Conservation (phyloP, 2,113 vertebrate species). For the Ifrita kowaldi region DNA sequence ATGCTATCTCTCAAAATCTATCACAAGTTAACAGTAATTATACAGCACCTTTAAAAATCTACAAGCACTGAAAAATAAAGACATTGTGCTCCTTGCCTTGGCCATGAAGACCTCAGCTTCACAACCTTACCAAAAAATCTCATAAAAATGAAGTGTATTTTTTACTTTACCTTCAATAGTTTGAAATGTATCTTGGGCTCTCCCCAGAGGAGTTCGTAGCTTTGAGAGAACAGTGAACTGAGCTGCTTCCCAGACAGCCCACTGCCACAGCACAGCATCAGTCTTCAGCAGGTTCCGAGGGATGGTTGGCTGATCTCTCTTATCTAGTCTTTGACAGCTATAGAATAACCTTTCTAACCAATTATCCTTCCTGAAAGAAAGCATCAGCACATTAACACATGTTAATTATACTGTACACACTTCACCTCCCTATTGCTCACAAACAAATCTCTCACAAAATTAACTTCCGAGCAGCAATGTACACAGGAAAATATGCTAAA, state of each 20-base stretch:
- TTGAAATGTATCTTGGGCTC: constrained; percentile 97
- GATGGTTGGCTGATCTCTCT: constrained; percentile 80
- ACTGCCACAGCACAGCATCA: constrained; percentile 96
- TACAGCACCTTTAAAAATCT: background rate
- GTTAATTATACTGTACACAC: constrained; percentile 43
- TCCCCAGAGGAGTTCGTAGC: constrained; percentile 90
- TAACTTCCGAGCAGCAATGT: background rate
- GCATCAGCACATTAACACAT: background rate
- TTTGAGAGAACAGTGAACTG: constrained; percentile 98
- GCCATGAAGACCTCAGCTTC: background rate
- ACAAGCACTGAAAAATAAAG: background rate
- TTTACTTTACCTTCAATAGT: constrained; percentile 90
- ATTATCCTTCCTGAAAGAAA: constrained; percentile 87
- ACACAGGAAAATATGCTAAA: background rate
- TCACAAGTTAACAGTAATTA: background rate
- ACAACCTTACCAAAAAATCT: background rate
- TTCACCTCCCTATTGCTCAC: background rate
- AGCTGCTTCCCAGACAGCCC: constrained; percentile 97
- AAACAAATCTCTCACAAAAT: background rate
- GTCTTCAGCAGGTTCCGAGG: constrained; percentile 87
- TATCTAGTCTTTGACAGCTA: constrained; percentile 95
- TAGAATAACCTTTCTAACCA: constrained; percentile 96
- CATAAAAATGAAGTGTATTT: background rate
- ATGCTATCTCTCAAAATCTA: background rate
- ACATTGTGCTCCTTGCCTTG: background rate